Conservation (phyloP, 2,113 vertebrate genomes). For the Accipiter virgatus region DNA sequence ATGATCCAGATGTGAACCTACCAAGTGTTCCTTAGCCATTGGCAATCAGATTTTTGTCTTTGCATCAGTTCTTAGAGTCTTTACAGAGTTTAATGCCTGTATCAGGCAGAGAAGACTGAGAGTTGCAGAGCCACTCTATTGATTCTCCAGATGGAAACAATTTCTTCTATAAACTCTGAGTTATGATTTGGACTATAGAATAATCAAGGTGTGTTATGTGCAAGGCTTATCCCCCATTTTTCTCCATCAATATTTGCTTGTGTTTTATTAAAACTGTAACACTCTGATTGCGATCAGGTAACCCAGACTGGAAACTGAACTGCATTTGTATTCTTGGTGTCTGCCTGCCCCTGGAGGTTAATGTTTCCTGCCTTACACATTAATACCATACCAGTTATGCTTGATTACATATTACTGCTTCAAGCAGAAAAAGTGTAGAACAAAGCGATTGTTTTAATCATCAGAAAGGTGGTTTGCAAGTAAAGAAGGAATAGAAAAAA, state of each 20-base stretch:
- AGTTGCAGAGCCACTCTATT: neutral
- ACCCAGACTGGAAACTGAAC: neutral
- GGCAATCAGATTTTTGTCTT: neutral
- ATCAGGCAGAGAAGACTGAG: neutral
- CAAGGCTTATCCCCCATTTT: neutral
- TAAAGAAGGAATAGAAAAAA: neutral
- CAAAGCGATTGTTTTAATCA: neutral
- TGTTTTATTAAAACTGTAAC: neutral
- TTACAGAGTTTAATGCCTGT: neutral
- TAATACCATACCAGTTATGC: neutral
- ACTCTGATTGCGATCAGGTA: too few relatives aligned
- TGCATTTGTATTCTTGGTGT: neutral
- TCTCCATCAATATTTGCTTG: neutral
- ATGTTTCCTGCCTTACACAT: neutral
- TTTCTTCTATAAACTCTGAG: neutral
- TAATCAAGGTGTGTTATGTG: neutral
- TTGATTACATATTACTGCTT: neutral
- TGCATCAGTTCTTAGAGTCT: neutral
- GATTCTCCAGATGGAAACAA: neutral
- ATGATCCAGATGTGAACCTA: neutral
- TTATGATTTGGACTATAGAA: neutral
- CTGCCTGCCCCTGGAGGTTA: neutral
- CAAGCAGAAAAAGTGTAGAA: neutral
- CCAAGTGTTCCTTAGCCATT: neutral
- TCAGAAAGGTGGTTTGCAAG: neutral